A percentile compares a stretch with the other conserved stretches of the same genome.
These are phyloP conservation scores for Malacosoma neustria DNA, from an alignment of 2,888 invertebrate species.

Conservation along the genomic window DNA sequence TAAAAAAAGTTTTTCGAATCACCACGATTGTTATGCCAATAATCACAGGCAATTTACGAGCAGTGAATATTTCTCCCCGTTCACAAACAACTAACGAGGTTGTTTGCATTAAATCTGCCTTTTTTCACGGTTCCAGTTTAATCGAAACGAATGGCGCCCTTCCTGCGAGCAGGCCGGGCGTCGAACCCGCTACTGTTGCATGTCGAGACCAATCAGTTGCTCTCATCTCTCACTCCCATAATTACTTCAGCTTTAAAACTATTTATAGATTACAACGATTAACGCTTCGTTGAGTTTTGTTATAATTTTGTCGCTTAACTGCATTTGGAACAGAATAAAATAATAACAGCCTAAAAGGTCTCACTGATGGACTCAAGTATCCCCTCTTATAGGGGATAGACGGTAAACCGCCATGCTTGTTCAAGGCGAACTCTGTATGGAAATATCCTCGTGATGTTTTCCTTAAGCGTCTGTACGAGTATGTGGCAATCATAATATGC, in stretches of 20 bases:
- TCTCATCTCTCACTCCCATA: slow-evolving; percentile 44
- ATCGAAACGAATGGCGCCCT: slow-evolving; percentile 21
- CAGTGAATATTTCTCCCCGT: slow-evolving; percentile 13
- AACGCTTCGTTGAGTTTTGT: neutral
- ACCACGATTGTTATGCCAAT: slow-evolving; percentile 13
- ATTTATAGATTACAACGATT: neutral
- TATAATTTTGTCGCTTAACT: no score
- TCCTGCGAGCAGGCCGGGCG: slow-evolving; percentile 31
- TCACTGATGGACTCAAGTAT: no score
- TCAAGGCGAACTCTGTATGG: no score
- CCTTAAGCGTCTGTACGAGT: no score
- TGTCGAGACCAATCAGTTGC: slow-evolving; percentile 35
- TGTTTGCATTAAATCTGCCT: slow-evolving; percentile 20
- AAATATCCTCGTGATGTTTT: no score
- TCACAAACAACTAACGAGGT: slow-evolving; percentile 9
- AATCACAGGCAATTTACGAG: slow-evolving; percentile 17
- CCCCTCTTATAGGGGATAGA: no score
- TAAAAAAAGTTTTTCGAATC: neutral
- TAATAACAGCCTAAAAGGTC: no score
- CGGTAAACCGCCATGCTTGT: no score
- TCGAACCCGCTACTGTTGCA: slow-evolving; percentile 42
- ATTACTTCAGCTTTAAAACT: slow-evolving; percentile 28
- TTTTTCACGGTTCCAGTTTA: slow-evolving; percentile 17
- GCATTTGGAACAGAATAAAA: no score
- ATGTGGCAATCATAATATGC: no score